Conservation (phyloP, 2,888 invertebrate genomes). For the Caenorhabditis becei region DNA sequence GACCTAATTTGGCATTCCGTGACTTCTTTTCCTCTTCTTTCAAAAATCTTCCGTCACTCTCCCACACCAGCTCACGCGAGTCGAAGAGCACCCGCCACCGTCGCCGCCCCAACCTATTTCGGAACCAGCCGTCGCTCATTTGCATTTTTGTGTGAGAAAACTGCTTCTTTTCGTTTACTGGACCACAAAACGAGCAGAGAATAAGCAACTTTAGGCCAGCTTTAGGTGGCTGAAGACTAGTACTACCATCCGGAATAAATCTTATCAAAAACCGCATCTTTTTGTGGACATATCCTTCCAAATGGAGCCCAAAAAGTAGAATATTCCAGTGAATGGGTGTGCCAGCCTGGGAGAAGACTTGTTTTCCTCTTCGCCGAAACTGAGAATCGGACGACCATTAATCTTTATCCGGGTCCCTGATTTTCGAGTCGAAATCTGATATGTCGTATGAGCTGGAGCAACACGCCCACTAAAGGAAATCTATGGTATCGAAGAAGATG, state of each 20-base stretch:
- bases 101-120: slow-evolving; percentile 18
- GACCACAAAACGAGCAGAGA: slow-evolving; percentile 16
- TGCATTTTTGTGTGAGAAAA: slow-evolving; percentile 18
- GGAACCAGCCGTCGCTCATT: slow-evolving; percentile 12
- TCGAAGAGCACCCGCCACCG: slow-evolving; percentile 30
- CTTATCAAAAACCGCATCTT: slow-evolving; percentile 28
- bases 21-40: slow-evolving; percentile 38
- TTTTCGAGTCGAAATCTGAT: slow-evolving; percentile 16
- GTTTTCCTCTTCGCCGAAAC: slow-evolving; percentile 12
- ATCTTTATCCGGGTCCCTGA: slow-evolving; percentile 13
- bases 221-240: neutral
- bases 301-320: slow-evolving; percentile 4
- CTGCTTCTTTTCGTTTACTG: slow-evolving; percentile 2
- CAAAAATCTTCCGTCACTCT: slow-evolving; percentile 50
- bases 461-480: slow-evolving; percentile 5
- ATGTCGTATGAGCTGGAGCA: too few species aligned
- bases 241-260: neutral
- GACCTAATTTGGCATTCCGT: slow-evolving; percentile 56
- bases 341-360: neutral
- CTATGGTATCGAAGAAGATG: slow-evolving; percentile 5
- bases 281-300: too few species aligned
- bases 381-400: slow-evolving; percentile 7
- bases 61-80: slow-evolving; percentile 56
- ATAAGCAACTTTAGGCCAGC: neutral
- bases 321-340: slow-evolving; percentile 18